Base-by-base conservation (phyloP, 2,888 invertebrate genomes). In the Clanis bilineata region DNA sequence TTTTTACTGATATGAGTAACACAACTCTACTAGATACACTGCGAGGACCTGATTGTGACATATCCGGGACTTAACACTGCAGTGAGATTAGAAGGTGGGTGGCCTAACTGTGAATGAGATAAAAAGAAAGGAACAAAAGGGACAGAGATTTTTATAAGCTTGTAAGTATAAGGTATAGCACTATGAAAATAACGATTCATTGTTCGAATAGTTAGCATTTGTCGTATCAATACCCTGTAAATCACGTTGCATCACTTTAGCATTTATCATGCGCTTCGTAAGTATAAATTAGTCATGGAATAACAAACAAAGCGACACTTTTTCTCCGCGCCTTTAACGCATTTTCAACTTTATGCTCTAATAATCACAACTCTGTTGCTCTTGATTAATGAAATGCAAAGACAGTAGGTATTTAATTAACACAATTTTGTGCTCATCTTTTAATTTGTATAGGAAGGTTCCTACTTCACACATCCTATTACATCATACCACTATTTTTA, bases 41-140 rank as follows among this genome's bases (percentile, higher is more conserved):
- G 4, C 39, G 21, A 10, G 25, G 25, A 23, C 44, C 12, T 57
- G 21, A 32, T 36, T 45, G 22, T n/a, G 21, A 45, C 36, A 43
- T 43, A 9, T 59, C 43, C 54, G 41, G 36, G 10, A 43, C 32
- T 43, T 54, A 32, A 38, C 38, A 41, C 43, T 41, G 32, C 32
- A n/a, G n/a, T n/a, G 22, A 59, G 28, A 43, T 55, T 59, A 59
- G 15, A 43, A 10, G 38, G 43, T 55, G 59, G 54, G 59, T 59
- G 59, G 59, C n/a, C 54, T 43, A 59, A 22, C 41, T 10, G 41
- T 54, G 39, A 38, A 39, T 18, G 28, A 55, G 59, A 59, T 59
- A 59, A 58, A 57, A 45, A 58, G 23, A 23, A 54, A 21, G 41
- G 15, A 55, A 39, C 28, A 41, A 43, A n/a, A 9, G 44, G 36